Evolutionary conservation across 2,113 vertebrate species (phyloP), one percentile per base, ranked within the genome.

Genomic region (Silurus glanis): DNA sequence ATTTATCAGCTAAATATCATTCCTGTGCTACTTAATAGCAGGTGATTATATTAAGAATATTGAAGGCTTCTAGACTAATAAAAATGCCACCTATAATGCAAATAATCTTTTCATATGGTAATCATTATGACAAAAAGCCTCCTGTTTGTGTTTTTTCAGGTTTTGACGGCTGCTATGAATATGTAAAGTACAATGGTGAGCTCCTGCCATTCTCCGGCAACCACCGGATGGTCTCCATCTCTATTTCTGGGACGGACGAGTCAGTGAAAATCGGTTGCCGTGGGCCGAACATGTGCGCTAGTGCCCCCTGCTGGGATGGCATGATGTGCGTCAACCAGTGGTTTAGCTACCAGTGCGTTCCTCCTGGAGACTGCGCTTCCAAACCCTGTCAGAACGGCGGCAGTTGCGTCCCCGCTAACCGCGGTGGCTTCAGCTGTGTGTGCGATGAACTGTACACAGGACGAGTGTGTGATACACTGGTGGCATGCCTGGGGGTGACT

Each of bases 241-340:
- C 96, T 9, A 96, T 97, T 75, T 96, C 96, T 5, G 96, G 93
- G 88, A 96, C 96, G 0, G 95, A 97, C 21, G 92, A 96, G 0
- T 97, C 96, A 0, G 96, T 98, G 85, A 97, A 97, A 92, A 95
- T 96, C 0, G 98, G 98, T 89, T 99, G 98, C 85, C 95, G 97
- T 0, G 98, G 98, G 13, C 98, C 98, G 2, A 93, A 97, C 87
- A 90, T 99, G 53, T 99, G 98, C 0, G 97, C 96, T 92, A 98
- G 97, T 92, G 94, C 90, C 82, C 97, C 98, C 0, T 99, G 98
- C 92, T 96, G 95, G 96, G 97, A 97, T 0, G 97, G 96, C 9
- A 90, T 99, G 28, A 95, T 99, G 95, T 99, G 98, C 64, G 92
- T 99, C 86, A 97, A 98, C 91, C 97, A 96, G 91, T 99, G 98